A percentile compares a stretch with the other conserved stretches of the same genome.
phyloP scores from a whole-genome alignment of 1,140 invertebrate species.

The Hylaeus volcanicus region DNA sequence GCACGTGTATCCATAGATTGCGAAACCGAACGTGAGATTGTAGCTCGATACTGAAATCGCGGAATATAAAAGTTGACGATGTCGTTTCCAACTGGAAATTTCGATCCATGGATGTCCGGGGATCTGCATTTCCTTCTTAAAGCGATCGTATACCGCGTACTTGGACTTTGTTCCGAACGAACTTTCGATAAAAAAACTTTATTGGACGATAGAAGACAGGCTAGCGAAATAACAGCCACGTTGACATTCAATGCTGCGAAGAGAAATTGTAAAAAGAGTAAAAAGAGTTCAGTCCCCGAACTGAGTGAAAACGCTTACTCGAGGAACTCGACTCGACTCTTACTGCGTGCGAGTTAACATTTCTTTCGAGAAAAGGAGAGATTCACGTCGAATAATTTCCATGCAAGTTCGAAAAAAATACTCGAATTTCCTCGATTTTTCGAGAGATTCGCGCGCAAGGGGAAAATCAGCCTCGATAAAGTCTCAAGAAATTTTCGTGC shows the following conservation, averaged over 20 bases:
- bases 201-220: background rate
- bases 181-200: background rate
- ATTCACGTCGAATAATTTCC: no score
- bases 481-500: no score
- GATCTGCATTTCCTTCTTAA: background rate
- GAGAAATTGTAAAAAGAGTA: no score
- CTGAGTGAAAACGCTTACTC: no score
- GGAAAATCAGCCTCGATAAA: conserved; percentile 31
- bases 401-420: no score
- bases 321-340: no score
- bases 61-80: conserved; percentile 33
- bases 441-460: background rate
- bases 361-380: no score
- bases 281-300: no score
- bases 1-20: background rate
- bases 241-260: background rate
- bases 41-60: conserved; percentile 17
- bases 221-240: background rate
- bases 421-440: no score
- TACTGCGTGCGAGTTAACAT: no score
- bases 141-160: background rate
- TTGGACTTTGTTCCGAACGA: background rate
- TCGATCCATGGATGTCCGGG: background rate
- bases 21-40: conserved; percentile 27
- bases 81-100: conserved; percentile 5